Percentiles rank a stretch among this genome's conserved stretches.
Conservation (phyloP, 2,888 invertebrate genomes). For the Hirtodrosophila cameraria region DNA sequence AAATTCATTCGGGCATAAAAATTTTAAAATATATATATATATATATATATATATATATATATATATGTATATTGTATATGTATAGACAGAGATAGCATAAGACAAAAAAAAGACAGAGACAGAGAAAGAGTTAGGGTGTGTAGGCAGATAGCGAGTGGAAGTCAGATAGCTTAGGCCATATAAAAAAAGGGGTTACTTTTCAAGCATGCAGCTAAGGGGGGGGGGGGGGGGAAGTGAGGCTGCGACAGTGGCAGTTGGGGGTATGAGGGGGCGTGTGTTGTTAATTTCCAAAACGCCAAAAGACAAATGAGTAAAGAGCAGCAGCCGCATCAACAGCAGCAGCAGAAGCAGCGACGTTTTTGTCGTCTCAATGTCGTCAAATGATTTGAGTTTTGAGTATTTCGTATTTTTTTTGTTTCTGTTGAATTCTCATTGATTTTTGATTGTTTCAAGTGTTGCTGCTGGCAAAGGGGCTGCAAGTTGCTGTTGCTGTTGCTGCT, state of each 20-base stretch:
- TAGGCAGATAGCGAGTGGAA: conserved; percentile 15
- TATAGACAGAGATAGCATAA: conserved; percentile 28
- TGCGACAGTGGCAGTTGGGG: neutral
- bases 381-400: conserved; percentile 13
- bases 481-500: conserved; percentile 13
- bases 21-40: conserved; percentile 82
- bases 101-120: neutral
- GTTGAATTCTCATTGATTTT: conserved; percentile 70
- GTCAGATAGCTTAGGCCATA: conserved; percentile 36
- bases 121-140: neutral
- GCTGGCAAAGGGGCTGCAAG: conserved; percentile 16
- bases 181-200: conserved; percentile 77
- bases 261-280: conserved; percentile 62
- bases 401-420: conserved; percentile 8
- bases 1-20: conserved; percentile 84
- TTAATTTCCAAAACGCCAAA: conserved; percentile 77
- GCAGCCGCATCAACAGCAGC: conserved; percentile 32
- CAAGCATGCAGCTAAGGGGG: conserved; percentile 41
- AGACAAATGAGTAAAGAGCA: conserved; percentile 77
- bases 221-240: neutral
- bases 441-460: conserved; percentile 76
- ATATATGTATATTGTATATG: too few species aligned
- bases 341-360: conserved; percentile 24
- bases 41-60: conserved; percentile 19
- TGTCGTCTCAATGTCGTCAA: conserved; percentile 65